Evolutionary conservation across 2,797 vertebrate species (phyloP).

Genomic region (Epinephelus awoara): DNA sequence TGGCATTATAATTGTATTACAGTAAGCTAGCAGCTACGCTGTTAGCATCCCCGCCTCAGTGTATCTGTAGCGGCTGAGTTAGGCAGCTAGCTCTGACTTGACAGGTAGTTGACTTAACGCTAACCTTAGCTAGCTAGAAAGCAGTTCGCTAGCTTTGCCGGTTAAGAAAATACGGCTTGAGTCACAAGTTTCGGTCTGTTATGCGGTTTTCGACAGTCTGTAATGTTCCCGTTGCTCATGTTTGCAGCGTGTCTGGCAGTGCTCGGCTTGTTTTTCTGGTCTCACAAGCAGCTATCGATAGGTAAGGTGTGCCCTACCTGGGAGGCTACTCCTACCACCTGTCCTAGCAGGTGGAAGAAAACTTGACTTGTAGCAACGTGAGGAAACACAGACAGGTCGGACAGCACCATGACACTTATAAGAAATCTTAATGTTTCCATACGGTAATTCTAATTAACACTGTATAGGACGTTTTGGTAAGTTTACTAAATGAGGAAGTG

Average conservation of each 20-base stretch:
- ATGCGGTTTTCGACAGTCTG: neutral
- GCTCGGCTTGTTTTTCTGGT: conserved; percentile 85
- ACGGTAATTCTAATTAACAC: neutral
- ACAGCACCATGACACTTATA: neutral
- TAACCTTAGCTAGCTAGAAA: neutral
- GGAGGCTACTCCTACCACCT: neutral
- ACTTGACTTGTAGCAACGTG: neutral
- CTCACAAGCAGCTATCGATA: conserved; percentile 67
- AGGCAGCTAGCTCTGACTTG: conserved; percentile 22
- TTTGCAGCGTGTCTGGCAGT: conserved; percentile 35
- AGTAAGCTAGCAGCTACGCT: conserved; percentile 27
- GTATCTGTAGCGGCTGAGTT: conserved; percentile 8
- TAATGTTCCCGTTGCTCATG: conserved; percentile 47
- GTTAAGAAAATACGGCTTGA: neutral
- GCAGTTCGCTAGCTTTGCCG: rapidly evolving
- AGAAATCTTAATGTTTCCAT: neutral
- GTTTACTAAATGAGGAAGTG: neutral
- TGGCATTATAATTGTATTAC: conserved; percentile 34
- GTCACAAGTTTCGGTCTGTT: neutral
- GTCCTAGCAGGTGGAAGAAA: neutral
- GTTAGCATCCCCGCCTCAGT: conserved; percentile 18
- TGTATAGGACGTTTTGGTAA: neutral
- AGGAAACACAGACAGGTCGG: neutral
- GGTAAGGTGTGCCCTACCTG: conserved; percentile 72
- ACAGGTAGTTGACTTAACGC: conserved; percentile 4